These are phyloP conservation scores for Drosophila tani DNA, from an alignment of 1,140 invertebrate species.

Conservation along the genomic window DNA sequence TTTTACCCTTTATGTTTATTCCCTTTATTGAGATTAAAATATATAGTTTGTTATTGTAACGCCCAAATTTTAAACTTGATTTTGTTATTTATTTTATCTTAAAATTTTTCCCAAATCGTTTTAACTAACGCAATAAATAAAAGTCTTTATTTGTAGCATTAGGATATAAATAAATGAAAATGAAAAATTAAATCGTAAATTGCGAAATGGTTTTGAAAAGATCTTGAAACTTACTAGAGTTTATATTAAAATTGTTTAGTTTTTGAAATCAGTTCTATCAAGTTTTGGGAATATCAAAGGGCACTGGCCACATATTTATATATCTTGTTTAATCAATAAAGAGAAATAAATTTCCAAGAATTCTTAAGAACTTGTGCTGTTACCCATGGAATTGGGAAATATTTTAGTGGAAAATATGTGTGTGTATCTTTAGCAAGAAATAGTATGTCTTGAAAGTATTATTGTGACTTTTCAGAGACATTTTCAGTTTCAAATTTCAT, in stretches of 20 bases:
- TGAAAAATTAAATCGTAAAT: neutral
- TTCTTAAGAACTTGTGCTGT: neutral
- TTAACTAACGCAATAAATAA: no score
- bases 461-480: neutral
- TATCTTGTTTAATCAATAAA: neutral
- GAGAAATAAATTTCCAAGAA: neutral
- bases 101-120: no score
- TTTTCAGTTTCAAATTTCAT: neutral
- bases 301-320: no score
- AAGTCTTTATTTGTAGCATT: no score
- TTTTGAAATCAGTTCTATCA: neutral
- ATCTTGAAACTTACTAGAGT: neutral
- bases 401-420: neutral
- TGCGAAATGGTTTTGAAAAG: neutral
- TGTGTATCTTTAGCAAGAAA: neutral
- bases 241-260: neutral
- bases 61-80: no score
- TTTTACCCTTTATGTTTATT: no score
- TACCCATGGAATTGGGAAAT: neutral
- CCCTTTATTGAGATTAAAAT: no score
- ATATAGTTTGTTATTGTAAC: no score
- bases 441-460: neutral
- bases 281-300: no score
- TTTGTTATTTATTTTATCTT: no score
- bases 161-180: no score